These are phyloP conservation scores for Scaptomyza graminum DNA, from an alignment of 1,140 invertebrate genomes.

Conservation along the genomic window DNA sequence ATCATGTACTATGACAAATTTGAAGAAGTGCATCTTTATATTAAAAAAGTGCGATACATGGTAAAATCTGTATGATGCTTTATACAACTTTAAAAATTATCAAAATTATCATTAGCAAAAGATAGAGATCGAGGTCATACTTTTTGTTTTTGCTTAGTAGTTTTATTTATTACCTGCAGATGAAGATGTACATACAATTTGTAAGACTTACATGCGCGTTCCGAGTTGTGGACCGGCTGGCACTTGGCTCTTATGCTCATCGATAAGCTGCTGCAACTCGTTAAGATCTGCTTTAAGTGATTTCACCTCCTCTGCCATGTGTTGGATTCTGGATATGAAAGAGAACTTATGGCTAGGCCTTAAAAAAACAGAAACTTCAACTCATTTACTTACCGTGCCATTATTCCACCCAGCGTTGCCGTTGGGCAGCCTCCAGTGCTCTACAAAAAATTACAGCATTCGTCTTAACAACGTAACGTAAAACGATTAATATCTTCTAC, in stretches of 20 bases:
- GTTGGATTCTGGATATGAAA: conserved; percentile 7
- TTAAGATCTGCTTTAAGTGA: conserved; percentile 33
- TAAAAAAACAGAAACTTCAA: background rate
- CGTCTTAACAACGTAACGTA: background rate
- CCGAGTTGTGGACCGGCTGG: background rate
- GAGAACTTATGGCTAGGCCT: background rate
- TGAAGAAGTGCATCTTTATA: too few relatives aligned
- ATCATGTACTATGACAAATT: too few relatives aligned
- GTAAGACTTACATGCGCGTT: conserved; percentile 36
- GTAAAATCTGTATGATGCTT: too few relatives aligned
- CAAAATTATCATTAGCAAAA: too few relatives aligned
- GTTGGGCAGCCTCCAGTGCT: conserved; percentile 50
- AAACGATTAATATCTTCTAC: background rate
- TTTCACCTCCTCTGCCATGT: conserved; percentile 49
- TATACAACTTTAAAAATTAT: too few relatives aligned
- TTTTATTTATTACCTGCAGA: too few relatives aligned
- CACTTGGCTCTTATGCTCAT: conserved; percentile 45
- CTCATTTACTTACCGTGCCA: conserved; percentile 47
- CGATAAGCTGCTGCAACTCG: conserved; percentile 50
- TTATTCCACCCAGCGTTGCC: conserved; percentile 36
- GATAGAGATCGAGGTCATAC: too few relatives aligned
- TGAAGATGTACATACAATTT: background rate
- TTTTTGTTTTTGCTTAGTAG: too few relatives aligned
- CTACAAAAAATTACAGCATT: conserved; percentile 7
- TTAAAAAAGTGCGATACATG: too few relatives aligned